Conservation (phyloP, 2,888 invertebrate genomes). For the Dasysyrphus albostriatus region DNA sequence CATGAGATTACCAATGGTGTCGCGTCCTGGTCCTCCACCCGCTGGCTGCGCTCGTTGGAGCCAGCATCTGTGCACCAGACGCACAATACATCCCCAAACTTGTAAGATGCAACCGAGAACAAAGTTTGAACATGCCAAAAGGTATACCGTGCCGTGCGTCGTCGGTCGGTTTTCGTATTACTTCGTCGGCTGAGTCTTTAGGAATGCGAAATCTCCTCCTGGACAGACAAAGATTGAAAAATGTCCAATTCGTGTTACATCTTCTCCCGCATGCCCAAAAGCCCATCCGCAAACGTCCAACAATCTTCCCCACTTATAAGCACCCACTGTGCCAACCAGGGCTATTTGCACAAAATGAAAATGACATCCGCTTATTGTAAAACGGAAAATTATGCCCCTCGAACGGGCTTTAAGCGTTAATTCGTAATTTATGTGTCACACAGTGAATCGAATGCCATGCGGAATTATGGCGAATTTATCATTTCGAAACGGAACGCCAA, state of each 20-base stretch:
- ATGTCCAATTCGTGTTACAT: slow-evolving; percentile 79
- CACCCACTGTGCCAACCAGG: slow-evolving; percentile 73
- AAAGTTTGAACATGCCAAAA: slow-evolving; percentile 54
- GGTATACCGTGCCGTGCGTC: slow-evolving; percentile 26
- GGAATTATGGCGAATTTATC: slow-evolving; percentile 84
- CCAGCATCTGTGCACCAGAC: slow-evolving; percentile 42
- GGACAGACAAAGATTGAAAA: slow-evolving; percentile 83
- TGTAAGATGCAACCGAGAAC: slow-evolving; percentile 43
- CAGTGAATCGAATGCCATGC: slow-evolving; percentile 83
- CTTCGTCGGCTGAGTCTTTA: slow-evolving; percentile 26
- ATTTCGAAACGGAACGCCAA: slow-evolving; percentile 74
- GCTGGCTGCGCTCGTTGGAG: not conserved
- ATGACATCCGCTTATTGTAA: slow-evolving; percentile 77
- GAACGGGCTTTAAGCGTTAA: slow-evolving; percentile 83
- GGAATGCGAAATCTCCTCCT: slow-evolving; percentile 75
- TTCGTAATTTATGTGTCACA: slow-evolving; percentile 84
- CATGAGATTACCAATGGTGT: slow-evolving; percentile 75
- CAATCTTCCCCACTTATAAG: slow-evolving; percentile 47
- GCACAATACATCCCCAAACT: slow-evolving; percentile 59
- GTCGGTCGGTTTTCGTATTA: not conserved
- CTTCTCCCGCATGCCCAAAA: slow-evolving; percentile 20
- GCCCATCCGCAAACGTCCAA: slow-evolving; percentile 4
- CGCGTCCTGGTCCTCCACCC: slow-evolving; percentile 47
- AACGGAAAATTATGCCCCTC: slow-evolving; percentile 77
- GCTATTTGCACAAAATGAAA: slow-evolving; percentile 78